Percentiles rank a stretch among this genome's conserved stretches.
Evolutionary conservation across 1,140 invertebrate genomes (phyloP).

Genomic region (Drosophila subpulchrella): DNA sequence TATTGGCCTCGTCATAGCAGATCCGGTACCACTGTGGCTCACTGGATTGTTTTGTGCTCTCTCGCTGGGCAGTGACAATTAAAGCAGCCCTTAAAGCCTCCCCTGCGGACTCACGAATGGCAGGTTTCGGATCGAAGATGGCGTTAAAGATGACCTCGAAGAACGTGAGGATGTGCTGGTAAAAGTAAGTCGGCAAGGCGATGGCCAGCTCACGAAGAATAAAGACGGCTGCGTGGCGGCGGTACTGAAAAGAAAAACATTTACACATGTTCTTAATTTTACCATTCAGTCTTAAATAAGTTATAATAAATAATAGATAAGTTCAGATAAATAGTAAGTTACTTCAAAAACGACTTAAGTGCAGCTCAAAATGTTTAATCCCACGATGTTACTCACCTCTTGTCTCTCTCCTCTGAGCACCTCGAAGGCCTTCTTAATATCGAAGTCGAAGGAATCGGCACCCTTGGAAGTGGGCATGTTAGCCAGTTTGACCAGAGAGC

Average conservation of each 20-base stretch:
- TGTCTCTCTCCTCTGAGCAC: slow-evolving; percentile 95
- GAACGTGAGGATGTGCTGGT: slow-evolving; percentile 98
- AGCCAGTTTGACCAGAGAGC: slow-evolving; percentile 96
- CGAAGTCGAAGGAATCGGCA: slow-evolving; percentile 98
- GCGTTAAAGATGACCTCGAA: slow-evolving; percentile 98
- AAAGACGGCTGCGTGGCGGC: slow-evolving; percentile 95
- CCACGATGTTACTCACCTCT: slow-evolving; percentile 86
- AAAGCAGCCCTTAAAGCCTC: slow-evolving; percentile 96
- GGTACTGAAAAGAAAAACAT: slow-evolving; percentile 85
- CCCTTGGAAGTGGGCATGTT: slow-evolving; percentile 96
- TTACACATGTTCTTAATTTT: no score
- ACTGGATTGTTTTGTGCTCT: slow-evolving; percentile 95
- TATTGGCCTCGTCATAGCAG: slow-evolving; percentile 95
- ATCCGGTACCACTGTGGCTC: slow-evolving; percentile 96
- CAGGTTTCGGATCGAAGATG: slow-evolving; percentile 95
- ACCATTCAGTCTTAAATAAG: background rate
- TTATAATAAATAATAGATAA: no score
- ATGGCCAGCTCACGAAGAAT: slow-evolving; percentile 97
- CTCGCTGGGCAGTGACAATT: slow-evolving; percentile 96
- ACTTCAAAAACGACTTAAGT: no score
- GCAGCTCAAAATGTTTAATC: no score
- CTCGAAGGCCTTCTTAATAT: slow-evolving; percentile 97
- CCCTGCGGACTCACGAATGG: slow-evolving; percentile 95
- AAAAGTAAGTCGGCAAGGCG: slow-evolving; percentile 98
- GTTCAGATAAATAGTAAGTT: no score